Evolutionary conservation across 2,888 invertebrate species (phyloP).

Genomic region (Sarcophaga carnaria): DNA sequence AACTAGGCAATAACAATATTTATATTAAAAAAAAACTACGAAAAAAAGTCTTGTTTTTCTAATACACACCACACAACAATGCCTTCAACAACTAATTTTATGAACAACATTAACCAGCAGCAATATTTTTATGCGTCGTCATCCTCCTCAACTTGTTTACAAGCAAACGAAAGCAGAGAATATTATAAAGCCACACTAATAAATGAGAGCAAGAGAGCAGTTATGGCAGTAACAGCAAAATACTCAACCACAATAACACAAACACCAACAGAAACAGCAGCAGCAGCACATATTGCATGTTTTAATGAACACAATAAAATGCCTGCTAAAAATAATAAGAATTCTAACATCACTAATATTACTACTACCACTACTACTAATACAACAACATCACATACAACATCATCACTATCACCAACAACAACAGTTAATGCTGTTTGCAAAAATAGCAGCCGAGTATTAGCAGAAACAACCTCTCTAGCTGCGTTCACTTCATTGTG

Average conservation of each 20-base stretch:
- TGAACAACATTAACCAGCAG: slow-evolving; percentile 47
- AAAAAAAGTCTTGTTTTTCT: too few species aligned
- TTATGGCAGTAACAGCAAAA: slow-evolving; percentile 50
- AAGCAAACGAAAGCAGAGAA: slow-evolving; percentile 16
- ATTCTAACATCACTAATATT: slow-evolving; percentile 8
- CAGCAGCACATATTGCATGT: slow-evolving; percentile 1
- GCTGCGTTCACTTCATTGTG: slow-evolving; percentile 51
- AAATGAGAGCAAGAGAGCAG: slow-evolving; percentile 19
- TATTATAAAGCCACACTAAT: slow-evolving; percentile 19
- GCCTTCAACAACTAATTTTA: slow-evolving; percentile 64
- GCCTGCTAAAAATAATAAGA: slow-evolving; percentile 45
- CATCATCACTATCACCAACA: slow-evolving; percentile 16
- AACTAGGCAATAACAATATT: neutral
- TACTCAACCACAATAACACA: slow-evolving; percentile 50
- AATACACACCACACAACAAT: slow-evolving; percentile 56
- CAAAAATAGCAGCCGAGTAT: neutral
- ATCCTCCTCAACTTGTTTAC: slow-evolving; percentile 38
- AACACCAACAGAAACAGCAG: slow-evolving; percentile 55
- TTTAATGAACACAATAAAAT: slow-evolving; percentile 34
- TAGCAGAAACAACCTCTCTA: slow-evolving; percentile 25
- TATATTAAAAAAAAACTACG: too few species aligned
- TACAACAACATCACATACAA: slow-evolving; percentile 59
- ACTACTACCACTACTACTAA: slow-evolving; percentile 5
- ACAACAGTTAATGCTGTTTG: slow-evolving; percentile 1
- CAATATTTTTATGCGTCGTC: slow-evolving; percentile 56